Conservation (phyloP, 2,113 vertebrate genomes). For the Cinclus mexicanus region DNA sequence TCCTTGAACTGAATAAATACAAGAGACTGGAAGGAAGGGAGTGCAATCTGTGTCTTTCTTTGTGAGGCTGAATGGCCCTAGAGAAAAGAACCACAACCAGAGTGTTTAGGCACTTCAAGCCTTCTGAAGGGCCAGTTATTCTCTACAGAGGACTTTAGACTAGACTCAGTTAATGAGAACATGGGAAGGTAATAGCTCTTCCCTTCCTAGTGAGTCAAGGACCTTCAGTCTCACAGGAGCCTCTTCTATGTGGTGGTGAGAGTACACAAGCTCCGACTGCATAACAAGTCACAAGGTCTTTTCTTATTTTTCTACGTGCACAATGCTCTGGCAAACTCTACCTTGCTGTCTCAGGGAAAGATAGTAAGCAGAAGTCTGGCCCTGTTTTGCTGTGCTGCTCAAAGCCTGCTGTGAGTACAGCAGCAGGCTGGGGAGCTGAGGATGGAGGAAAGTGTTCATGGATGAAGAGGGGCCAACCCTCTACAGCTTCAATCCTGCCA, state of each 20-base stretch:
- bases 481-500: background rate
- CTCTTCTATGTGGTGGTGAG: background rate
- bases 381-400: background rate
- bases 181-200: background rate
- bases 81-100: background rate
- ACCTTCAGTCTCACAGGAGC: background rate
- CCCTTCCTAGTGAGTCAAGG: background rate
- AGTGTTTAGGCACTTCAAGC: background rate
- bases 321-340: background rate
- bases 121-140: background rate
- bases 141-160: background rate
- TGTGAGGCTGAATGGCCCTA: background rate
- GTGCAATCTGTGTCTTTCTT: background rate
- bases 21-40: background rate
- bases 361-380: background rate
- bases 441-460: background rate
- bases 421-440: background rate
- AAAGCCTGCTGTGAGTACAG: background rate
- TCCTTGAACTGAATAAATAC: background rate
- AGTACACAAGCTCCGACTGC: rapidly evolving
- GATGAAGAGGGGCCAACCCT: background rate
- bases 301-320: background rate
- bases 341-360: background rate
- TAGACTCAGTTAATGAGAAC: background rate
- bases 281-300: background rate